A percentile compares a stretch with the other conserved stretches of the same genome.
Conservation (phyloP, 2,888 invertebrate species). For the Orthosia gracilis region DNA sequence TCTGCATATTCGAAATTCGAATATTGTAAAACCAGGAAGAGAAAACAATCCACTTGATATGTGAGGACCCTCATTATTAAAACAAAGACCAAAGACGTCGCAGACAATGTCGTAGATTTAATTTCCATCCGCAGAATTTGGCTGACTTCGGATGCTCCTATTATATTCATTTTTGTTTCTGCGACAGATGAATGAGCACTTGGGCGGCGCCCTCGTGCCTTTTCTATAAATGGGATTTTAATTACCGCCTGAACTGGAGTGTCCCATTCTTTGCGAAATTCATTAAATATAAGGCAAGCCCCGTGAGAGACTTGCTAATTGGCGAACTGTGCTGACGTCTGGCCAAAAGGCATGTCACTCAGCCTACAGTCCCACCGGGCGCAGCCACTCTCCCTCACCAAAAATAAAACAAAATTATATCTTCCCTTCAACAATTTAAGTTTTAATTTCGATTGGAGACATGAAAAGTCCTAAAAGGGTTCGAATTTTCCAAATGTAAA, state of each 20-base stretch:
- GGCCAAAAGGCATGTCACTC: slow-evolving; percentile 76
- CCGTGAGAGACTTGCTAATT: slow-evolving; percentile 74
- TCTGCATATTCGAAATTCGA: background rate
- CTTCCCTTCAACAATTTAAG: slow-evolving; percentile 72
- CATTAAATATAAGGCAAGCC: slow-evolving; percentile 74
- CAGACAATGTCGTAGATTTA: slow-evolving; percentile 23
- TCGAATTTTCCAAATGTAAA: slow-evolving; percentile 71
- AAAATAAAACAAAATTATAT: slow-evolving; percentile 75
- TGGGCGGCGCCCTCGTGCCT: slow-evolving; percentile 64
- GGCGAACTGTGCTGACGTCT: slow-evolving; percentile 76
- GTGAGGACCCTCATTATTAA: slow-evolving; percentile 23
- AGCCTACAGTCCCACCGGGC: slow-evolving; percentile 60
- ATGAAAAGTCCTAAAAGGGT: slow-evolving; percentile 68
- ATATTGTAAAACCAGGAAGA: background rate
- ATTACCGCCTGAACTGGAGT: slow-evolving; percentile 75
- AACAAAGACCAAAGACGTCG: slow-evolving; percentile 27
- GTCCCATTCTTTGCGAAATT: slow-evolving; percentile 77
- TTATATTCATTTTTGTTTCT: slow-evolving; percentile 66
- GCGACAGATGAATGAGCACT: slow-evolving; percentile 63
- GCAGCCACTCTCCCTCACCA: slow-evolving; percentile 58
- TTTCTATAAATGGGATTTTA: slow-evolving; percentile 79
- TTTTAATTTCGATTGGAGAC: slow-evolving; percentile 71
- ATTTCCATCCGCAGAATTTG: slow-evolving; percentile 36
- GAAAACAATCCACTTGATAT: slow-evolving; percentile 3
- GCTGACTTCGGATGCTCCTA: slow-evolving; percentile 37